Conservation (phyloP, 2,113 vertebrate genomes). For the Stegastes partitus region DNA sequence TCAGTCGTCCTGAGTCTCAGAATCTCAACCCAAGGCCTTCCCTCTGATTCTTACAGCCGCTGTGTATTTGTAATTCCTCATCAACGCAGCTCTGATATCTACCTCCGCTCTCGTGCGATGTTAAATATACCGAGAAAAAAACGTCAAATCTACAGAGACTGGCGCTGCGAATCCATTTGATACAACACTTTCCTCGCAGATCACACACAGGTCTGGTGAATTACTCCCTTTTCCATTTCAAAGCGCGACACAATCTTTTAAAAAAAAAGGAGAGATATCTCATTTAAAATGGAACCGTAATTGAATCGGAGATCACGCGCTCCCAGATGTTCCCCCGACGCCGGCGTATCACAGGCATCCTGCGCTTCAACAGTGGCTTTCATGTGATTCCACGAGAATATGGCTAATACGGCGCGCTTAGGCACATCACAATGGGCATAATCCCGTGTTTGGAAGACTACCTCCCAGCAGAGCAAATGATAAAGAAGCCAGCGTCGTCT, state of each 20-base stretch:
- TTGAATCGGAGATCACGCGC: conserved; percentile 72
- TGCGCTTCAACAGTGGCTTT: conserved; percentile 76
- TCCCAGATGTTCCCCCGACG: conserved; percentile 62
- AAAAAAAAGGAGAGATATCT: conserved; percentile 50
- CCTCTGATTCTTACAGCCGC: conserved; percentile 22
- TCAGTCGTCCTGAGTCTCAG: not conserved
- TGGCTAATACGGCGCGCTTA: conserved; percentile 66
- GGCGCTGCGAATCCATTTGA: conserved; percentile 62
- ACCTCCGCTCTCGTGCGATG: conserved; percentile 66
- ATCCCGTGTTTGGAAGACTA: conserved; percentile 69
- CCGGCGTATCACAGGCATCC: conserved; percentile 65
- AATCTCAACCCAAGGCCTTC: conserved; percentile 22
- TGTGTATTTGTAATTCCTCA: conserved; percentile 21
- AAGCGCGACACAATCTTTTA: conserved; percentile 66
- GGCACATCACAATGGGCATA: conserved; percentile 72
- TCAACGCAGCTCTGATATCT: conserved; percentile 40
- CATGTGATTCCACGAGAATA: conserved; percentile 67
- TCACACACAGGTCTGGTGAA: conserved; percentile 67
- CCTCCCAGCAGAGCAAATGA: conserved; percentile 50
- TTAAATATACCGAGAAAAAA: conserved; percentile 69
- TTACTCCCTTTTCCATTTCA: conserved; percentile 73
- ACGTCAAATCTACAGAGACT: conserved; percentile 67
- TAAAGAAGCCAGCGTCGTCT: conserved; percentile 49
- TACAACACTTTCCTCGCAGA: conserved; percentile 58
- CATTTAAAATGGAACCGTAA: conserved; percentile 74